Percentiles rank a stretch among this genome's conserved stretches.
Conservation (phyloP, 2,797 vertebrate genomes). For the Gobio occitaniae region DNA sequence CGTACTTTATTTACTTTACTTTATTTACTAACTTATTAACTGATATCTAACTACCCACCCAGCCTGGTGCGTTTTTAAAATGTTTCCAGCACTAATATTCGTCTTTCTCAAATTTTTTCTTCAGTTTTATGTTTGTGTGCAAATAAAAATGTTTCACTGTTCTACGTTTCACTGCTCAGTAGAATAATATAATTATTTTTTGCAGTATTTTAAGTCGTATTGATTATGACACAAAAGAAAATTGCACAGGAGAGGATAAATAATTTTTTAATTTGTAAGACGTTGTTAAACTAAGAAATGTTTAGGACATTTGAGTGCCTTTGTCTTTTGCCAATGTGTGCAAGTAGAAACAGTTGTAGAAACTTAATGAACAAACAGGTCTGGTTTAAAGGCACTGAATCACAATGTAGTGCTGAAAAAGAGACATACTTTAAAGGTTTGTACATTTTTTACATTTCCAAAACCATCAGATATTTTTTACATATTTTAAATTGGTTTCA, state of each 20-base stretch:
- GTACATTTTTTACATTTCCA: background rate
- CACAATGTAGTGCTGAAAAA: background rate
- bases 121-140: background rate
- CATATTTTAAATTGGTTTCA: conserved; percentile 14
- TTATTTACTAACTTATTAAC: background rate
- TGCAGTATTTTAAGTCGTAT: background rate
- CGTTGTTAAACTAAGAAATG: background rate
- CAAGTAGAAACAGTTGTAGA: background rate
- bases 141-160: background rate
- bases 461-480: background rate
- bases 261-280: background rate
- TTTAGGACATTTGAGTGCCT: background rate
- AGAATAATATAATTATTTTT: background rate
- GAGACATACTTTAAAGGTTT: background rate
- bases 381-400: background rate
- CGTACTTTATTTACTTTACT: background rate
- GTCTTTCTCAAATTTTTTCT: background rate
- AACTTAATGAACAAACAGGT: background rate
- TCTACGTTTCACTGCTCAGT: background rate
- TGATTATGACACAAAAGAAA: background rate
- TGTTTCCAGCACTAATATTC: background rate
- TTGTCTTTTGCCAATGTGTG: background rate
- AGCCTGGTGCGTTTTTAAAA: background rate
- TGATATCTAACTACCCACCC: background rate
- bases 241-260: background rate